Conservation (phyloP, 2,113 vertebrate species). For the Glaucomys volans region DNA sequence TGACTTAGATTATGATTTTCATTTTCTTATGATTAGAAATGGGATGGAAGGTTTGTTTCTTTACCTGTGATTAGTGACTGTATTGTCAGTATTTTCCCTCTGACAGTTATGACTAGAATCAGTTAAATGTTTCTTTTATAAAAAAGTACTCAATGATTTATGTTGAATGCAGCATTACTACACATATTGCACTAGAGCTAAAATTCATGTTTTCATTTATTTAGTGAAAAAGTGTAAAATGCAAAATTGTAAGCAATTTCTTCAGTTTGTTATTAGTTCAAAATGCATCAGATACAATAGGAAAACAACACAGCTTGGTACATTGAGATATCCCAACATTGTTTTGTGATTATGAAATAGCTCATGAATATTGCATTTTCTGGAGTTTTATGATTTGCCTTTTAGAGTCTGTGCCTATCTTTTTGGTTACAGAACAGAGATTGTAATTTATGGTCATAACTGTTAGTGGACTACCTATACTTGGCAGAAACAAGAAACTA, state of each 20-base stretch:
- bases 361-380: slow-evolving; percentile 66
- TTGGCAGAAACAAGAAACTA: neutral
- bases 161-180: slow-evolving; percentile 98
- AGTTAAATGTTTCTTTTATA: slow-evolving; percentile 87
- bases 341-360: slow-evolving; percentile 52
- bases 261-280: slow-evolving; percentile 64
- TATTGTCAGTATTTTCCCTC: slow-evolving; percentile 87
- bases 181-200: slow-evolving; percentile 97
- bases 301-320: slow-evolving; percentile 43
- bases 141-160: slow-evolving; percentile 91
- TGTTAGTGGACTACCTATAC: slow-evolving; percentile 38
- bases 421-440: slow-evolving; percentile 28
- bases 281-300: slow-evolving; percentile 32
- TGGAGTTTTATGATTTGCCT: slow-evolving; percentile 50
- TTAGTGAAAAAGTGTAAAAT: slow-evolving; percentile 94
- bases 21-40: slow-evolving; percentile 81
- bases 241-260: slow-evolving; percentile 85
- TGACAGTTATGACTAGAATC: slow-evolving; percentile 88
- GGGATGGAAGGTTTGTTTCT: slow-evolving; percentile 72
- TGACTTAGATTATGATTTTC: too few species aligned
- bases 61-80: slow-evolving; percentile 86
- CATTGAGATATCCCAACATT: slow-evolving; percentile 52
- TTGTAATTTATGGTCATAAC: slow-evolving; percentile 50
- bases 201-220: slow-evolving; percentile 95
- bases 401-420: slow-evolving; percentile 33